phyloP scores from a whole-genome alignment of 2,113 vertebrate genomes.

The Alligator sinensis region DNA sequence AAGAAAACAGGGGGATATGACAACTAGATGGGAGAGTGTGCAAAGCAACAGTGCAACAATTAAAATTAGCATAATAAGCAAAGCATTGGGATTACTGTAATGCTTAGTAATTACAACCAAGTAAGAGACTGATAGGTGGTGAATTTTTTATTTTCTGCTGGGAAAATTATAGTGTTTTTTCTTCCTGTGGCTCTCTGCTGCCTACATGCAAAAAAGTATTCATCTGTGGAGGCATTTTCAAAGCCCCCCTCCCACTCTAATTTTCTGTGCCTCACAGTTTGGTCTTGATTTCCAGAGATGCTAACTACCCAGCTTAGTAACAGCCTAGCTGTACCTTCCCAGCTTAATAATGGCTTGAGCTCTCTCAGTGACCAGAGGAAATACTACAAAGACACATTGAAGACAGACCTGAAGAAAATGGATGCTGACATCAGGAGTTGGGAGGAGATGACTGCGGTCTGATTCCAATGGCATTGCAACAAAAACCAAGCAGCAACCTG shows the following conservation, averaged over 20 bases:
- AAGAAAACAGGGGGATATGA: neutral
- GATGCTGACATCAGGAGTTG: no score
- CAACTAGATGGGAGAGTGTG: slow-evolving; percentile 31
- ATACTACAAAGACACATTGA: no score
- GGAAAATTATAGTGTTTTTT: slow-evolving; percentile 27
- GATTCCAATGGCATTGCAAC: no score
- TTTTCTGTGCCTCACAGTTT: neutral
- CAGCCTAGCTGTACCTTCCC: neutral
- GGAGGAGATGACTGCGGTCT: no score
- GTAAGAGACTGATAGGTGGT: slow-evolving; percentile 20
- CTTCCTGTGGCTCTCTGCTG: neutral
- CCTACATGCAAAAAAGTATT: neutral
- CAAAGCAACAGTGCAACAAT: slow-evolving; percentile 37
- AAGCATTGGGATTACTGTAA: neutral
- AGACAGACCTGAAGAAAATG: no score
- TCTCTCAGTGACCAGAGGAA: no score
- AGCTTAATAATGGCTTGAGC: no score
- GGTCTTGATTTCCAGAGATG: neutral
- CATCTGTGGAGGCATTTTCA: neutral
- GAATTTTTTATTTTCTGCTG: slow-evolving; percentile 52
- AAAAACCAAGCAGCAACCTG: no score
- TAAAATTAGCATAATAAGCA: slow-evolving; percentile 52
- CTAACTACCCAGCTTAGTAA: neutral
- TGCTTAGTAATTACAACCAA: slow-evolving; percentile 44
- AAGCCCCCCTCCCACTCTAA: neutral